phyloP scores from a whole-genome alignment of 1,140 invertebrate genomes.

The Papilio machaon region DNA sequence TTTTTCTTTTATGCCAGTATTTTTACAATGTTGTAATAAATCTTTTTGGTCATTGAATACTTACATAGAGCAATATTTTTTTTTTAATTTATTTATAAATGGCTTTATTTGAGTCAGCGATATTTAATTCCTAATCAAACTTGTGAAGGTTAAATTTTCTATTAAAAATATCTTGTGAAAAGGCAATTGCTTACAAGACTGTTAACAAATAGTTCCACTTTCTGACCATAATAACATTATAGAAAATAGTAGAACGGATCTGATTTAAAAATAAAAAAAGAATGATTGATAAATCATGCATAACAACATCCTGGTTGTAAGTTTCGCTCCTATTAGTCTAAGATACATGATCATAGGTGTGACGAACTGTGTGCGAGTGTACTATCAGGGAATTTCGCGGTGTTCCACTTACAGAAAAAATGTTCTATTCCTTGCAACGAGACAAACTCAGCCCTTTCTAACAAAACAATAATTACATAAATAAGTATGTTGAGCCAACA shows the following conservation, averaged over 20 bases:
- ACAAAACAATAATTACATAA: no score
- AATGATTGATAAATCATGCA: background rate
- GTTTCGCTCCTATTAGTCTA: background rate
- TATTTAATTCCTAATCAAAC: no score
- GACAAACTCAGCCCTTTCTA: no score
- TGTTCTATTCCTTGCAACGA: no score
- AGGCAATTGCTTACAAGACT: no score
- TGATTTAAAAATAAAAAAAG: background rate
- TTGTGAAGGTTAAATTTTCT: no score
- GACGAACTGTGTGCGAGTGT: background rate
- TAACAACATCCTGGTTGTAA: constrained; percentile 5
- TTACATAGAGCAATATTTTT: background rate
- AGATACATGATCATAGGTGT: constrained; percentile 3
- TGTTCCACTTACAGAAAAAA: no score
- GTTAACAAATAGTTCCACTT: background rate
- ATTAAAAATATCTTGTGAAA: no score
- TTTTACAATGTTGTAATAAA: constrained; percentile 7
- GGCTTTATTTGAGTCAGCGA: no score
- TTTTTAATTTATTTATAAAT: no score
- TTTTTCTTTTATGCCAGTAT: background rate
- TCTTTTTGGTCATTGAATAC: background rate
- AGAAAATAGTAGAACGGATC: background rate
- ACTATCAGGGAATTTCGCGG: no score
- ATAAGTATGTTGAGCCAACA: no score
- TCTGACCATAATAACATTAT: background rate